phyloP scores from a whole-genome alignment of 2,113 vertebrate species.

The Amphilophus citrinellus region DNA sequence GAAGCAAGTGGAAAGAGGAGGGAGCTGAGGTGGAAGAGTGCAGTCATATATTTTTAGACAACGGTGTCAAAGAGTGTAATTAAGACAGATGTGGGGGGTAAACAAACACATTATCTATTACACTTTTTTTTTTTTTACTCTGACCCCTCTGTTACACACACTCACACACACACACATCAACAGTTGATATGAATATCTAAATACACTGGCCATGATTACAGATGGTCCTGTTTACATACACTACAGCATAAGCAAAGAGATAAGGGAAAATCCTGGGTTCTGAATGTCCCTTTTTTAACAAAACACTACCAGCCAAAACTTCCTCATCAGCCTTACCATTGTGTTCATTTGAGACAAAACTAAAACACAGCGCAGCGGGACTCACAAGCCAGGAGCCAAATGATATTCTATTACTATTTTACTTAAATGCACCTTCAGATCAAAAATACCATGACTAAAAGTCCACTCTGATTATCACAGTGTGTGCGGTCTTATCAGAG shows the following conservation, averaged over 20 bases:
- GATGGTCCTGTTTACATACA: not conserved
- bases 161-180: not conserved
- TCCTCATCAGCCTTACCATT: not conserved
- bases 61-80: conserved; percentile 68
- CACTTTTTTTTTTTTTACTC: not conserved
- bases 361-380: not conserved
- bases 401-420: not conserved
- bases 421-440: not conserved
- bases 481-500: not conserved
- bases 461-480: not conserved
- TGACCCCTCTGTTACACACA: not conserved
- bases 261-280: not conserved
- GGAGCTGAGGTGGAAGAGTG: conserved; percentile 53
- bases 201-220: not conserved
- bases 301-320: not conserved
- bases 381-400: not conserved
- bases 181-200: not conserved
- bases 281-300: not conserved
- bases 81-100: conserved; percentile 50
- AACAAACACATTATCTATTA: conserved; percentile 56
- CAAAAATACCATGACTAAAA: not conserved
- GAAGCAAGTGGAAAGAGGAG: conserved; percentile 33
- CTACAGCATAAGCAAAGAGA: conserved; percentile 2
- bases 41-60: conserved; percentile 77
- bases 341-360: conserved; percentile 16